Base-by-base conservation (phyloP, 53 echinoderm and acorn worm genomes). In the Holothuria leucospilota region DNA sequence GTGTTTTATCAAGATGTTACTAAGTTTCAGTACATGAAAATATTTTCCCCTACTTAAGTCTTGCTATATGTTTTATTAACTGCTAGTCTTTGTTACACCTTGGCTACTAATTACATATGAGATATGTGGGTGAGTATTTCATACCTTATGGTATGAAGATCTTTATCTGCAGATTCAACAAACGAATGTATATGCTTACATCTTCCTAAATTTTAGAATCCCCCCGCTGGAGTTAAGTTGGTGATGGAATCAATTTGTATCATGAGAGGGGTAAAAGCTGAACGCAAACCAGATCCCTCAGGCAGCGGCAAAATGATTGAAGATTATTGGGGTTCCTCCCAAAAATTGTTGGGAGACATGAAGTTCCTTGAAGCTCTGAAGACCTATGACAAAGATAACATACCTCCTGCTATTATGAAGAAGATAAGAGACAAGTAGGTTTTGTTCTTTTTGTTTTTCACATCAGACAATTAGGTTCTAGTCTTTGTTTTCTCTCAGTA, bases 271-370 rank as follows among this genome's bases (percentile, higher is more conserved):
- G 89, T 98, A 68, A 98, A 97, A 71, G 88, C 95, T 18, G 99
- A 98, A 67, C 90, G 99, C 13, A 98, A 98, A 75, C 99, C 99
- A 10, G 95, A 95, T 68, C 99, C 99, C 16, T 90, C 95, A 4
- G 94, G 94, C 18, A 88, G 89, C 63, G 99, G 99, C 51, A 98
- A 98, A 84, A 95, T 98, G 99, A 87, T 95, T 40, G 99, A 98
- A 58, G 99, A 98, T 85, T 98, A 82, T 92, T 98, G 99, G 99
- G 95, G 99, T 8, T 95, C 99, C 13, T 98, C 99, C 2, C 99
- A 98, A 85, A 98, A 98, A 60, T 85, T 98, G 20, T 92, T 98
- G 16, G 95, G 99, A 69, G 99, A 98, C 71, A 95, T 98, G 99
- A 98, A 98, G 82, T 98, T 98, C 91, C 87, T 98, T 59, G 99